These are phyloP conservation scores for Pelochelys cantorii DNA, from an alignment of 2,797 vertebrate species.

Conservation along the genomic window DNA sequence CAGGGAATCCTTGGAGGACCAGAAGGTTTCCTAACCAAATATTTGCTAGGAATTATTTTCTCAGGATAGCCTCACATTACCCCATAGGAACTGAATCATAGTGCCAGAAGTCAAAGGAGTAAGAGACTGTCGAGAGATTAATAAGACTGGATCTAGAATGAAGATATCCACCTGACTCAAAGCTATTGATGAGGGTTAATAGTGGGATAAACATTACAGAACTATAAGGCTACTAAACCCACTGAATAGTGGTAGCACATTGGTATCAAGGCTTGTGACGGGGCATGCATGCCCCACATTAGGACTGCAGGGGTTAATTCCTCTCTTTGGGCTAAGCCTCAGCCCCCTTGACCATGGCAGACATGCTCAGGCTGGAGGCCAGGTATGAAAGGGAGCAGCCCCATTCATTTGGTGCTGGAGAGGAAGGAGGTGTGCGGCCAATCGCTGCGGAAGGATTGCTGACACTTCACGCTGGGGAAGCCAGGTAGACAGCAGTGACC, in stretches of 20 bases:
- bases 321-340: too few relatives aligned
- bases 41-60: not conserved
- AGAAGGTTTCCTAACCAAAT: not conserved
- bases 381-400: too few relatives aligned
- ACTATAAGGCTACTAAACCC: not conserved
- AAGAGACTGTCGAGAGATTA: not conserved
- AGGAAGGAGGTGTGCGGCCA: too few relatives aligned
- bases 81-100: not conserved
- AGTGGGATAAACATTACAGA: not conserved
- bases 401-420: too few relatives aligned
- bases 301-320: too few relatives aligned
- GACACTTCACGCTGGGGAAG: too few relatives aligned
- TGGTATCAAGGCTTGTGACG: not conserved
- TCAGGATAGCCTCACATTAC: not conserved
- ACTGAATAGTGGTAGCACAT: not conserved
- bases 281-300: too few relatives aligned
- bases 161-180: too few relatives aligned
- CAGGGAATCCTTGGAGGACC: not conserved
- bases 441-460: too few relatives aligned
- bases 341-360: too few relatives aligned
- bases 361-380: too few relatives aligned
- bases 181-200: not conserved
- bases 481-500: too few relatives aligned
- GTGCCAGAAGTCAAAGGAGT: not conserved
- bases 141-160: not conserved